Evolutionary conservation across 2,888 invertebrate genomes (phyloP).

Genomic region (Melolontha melolontha): DNA sequence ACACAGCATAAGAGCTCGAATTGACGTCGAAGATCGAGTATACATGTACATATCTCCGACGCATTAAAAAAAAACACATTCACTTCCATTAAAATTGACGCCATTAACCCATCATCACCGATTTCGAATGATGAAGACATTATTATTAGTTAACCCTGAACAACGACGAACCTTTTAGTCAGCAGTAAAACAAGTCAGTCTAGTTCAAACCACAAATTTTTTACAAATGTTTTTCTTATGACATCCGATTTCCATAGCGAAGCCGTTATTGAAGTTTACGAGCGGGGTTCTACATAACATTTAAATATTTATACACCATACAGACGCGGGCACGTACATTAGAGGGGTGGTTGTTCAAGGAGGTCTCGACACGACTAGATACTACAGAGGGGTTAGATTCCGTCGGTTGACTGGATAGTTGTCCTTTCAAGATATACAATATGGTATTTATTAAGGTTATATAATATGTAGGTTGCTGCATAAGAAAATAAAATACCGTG

Average conservation of each 20-base stretch:
- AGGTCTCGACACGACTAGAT: not conserved
- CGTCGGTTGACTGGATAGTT: not conserved
- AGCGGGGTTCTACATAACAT: conserved; percentile 31
- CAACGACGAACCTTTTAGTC: conserved; percentile 5
- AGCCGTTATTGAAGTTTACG: conserved; percentile 40
- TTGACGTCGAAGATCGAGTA: too few species aligned
- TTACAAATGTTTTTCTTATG: conserved; percentile 34
- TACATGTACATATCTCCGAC: not conserved
- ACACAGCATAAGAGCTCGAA: too few species aligned
- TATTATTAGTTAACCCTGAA: conserved; percentile 5
- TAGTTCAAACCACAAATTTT: conserved; percentile 21
- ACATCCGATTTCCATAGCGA: conserved; percentile 31
- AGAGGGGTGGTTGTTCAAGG: conserved; percentile 14
- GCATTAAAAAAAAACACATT: not conserved
- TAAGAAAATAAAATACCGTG: too few species aligned
- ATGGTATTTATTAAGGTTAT: too few species aligned
- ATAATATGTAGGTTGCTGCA: too few species aligned
- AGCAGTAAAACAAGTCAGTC: conserved; percentile 9
- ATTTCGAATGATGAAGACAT: conserved; percentile 13
- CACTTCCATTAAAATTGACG: not conserved
- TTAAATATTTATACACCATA: conserved; percentile 39
- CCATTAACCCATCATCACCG: conserved; percentile 4
- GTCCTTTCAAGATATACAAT: too few species aligned
- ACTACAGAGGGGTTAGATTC: not conserved
- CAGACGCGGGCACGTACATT: conserved; percentile 13